These are phyloP conservation scores for Pseudorectes ferrugineus DNA, from an alignment of 2,113 vertebrate species.

Conservation along the genomic window DNA sequence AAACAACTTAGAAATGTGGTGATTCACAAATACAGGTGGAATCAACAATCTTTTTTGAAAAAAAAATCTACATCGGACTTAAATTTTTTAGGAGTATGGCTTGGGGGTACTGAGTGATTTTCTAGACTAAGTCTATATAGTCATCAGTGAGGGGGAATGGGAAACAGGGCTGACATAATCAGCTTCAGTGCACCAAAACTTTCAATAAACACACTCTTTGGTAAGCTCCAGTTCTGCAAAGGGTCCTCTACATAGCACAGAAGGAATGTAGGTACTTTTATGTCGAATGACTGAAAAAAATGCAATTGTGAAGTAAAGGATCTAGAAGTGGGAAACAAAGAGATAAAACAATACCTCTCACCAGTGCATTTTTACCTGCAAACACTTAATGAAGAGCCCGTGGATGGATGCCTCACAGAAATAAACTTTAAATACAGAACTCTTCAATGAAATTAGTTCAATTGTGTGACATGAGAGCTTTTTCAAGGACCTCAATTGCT, in stretches of 20 bases:
- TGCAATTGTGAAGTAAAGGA: background rate
- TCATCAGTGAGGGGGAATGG: background rate
- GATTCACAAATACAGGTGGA: background rate
- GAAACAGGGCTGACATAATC: background rate
- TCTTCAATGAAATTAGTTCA: background rate
- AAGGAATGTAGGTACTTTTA: background rate
- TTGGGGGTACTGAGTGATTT: background rate
- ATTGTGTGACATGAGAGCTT: background rate
- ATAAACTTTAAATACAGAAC: background rate
- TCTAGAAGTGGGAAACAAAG: background rate
- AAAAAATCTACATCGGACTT: background rate
- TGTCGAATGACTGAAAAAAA: background rate
- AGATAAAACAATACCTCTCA: background rate
- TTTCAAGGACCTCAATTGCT: background rate
- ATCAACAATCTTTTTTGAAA: background rate
- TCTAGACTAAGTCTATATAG: background rate
- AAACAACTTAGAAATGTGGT: background rate
- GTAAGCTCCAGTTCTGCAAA: background rate
- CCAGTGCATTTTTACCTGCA: background rate
- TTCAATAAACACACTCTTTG: background rate
- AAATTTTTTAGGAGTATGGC: background rate
- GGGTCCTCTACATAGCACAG: background rate
- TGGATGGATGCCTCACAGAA: background rate
- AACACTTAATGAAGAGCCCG: background rate
- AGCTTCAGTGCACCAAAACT: background rate